These are phyloP conservation scores for Callimorpha dominula DNA, from an alignment of 2,888 invertebrate species.

Conservation along the genomic window DNA sequence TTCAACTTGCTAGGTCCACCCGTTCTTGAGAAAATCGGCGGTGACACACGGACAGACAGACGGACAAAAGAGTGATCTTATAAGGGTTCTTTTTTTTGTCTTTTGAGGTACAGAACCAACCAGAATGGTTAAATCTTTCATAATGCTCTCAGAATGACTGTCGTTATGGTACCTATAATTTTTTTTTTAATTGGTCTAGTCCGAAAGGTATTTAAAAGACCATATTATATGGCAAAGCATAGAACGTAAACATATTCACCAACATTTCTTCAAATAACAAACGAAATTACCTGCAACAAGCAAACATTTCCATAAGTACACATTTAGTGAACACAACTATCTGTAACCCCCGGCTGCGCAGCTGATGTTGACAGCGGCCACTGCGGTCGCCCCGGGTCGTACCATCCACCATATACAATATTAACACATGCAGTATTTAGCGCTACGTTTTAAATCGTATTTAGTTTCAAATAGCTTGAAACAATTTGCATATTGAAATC, in stretches of 20 bases:
- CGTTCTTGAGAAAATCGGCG: no score
- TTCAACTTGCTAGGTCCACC: no score
- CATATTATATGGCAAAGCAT: not conserved
- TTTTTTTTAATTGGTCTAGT: not conserved
- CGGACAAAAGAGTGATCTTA: no score
- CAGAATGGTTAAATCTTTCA: not conserved
- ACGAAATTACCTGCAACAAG: slow-evolving; percentile 49
- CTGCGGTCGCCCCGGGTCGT: slow-evolving; percentile 66
- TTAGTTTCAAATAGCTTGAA: slow-evolving; percentile 21
- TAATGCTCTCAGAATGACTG: not conserved
- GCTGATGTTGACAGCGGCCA: slow-evolving; percentile 77
- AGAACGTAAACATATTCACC: slow-evolving; percentile 29
- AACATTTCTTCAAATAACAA: slow-evolving; percentile 28
- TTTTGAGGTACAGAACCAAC: no score
- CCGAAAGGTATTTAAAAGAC: not conserved
- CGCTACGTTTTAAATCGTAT: slow-evolving; percentile 28
- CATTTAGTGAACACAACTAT: slow-evolving; percentile 48
- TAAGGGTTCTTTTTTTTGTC: no score
- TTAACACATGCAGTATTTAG: slow-evolving; percentile 42
- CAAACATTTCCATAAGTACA: slow-evolving; percentile 24
- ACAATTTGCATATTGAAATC: slow-evolving; percentile 3
- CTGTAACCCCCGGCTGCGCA: slow-evolving; percentile 58
- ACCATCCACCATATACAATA: slow-evolving; percentile 53
- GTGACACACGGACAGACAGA: no score
- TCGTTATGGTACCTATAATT: not conserved